phyloP scores from a whole-genome alignment of 2,113 vertebrate species.

The Emydura subglobosa region DNA sequence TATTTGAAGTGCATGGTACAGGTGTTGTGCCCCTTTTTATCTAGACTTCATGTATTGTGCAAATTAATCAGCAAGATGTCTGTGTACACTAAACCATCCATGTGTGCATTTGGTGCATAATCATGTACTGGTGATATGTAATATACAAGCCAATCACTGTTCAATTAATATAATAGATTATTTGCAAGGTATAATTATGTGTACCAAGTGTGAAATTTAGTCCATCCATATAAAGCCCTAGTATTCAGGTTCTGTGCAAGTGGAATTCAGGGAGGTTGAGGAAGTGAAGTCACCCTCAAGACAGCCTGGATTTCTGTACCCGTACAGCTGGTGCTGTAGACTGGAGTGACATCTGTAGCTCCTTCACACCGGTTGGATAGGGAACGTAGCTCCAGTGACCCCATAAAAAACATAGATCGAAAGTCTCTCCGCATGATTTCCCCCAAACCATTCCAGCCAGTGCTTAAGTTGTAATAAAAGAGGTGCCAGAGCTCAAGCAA shows the following conservation, averaged over 20 bases:
- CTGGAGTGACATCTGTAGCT: fast-evolving
- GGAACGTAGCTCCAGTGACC: neutral
- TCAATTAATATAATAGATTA: conserved; percentile 58
- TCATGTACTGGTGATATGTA: conserved; percentile 43
- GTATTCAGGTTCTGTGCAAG: neutral
- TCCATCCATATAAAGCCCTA: conserved; percentile 18
- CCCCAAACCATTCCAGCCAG: neutral
- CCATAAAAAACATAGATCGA: neutral
- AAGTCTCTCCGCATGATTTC: neutral
- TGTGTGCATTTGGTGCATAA: conserved; percentile 59
- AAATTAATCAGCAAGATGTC: conserved; percentile 12
- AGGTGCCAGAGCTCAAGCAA: no score
- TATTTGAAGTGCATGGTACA: neutral
- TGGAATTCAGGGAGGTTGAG: neutral
- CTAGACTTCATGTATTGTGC: neutral
- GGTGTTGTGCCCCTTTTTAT: neutral
- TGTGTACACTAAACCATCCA: conserved; percentile 33
- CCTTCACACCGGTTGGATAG: fast-evolving
- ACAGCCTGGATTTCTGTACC: neutral
- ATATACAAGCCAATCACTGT: conserved; percentile 24
- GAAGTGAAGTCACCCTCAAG: neutral
- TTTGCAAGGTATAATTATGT: conserved; percentile 61
- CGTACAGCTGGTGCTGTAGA: neutral
- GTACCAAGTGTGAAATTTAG: conserved; percentile 40
- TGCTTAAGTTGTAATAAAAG: no score